Evolutionary conservation across 2,797 vertebrate species (phyloP).

Genomic region (Galaxias olidus): DNA sequence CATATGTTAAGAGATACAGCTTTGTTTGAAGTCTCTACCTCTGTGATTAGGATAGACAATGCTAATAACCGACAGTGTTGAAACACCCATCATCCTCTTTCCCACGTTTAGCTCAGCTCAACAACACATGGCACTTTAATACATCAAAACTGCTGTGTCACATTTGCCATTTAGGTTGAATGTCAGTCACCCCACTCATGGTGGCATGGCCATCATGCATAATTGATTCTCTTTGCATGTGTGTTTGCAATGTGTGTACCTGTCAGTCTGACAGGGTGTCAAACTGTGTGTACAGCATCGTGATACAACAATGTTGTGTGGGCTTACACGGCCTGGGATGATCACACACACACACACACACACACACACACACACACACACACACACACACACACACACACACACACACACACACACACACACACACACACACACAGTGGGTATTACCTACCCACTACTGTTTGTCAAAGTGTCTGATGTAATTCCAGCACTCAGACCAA

Average conservation of each 20-base stretch:
- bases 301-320: conserved; percentile 24
- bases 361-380: not conserved
- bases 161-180: conserved; percentile 46
- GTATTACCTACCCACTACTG: no score
- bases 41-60: no score
- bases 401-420: conserved; percentile 4
- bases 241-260: conserved; percentile 37
- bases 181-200: conserved; percentile 33
- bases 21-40: no score
- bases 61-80: no score
- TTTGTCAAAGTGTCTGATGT: no score
- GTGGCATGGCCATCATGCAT: conserved; percentile 12
- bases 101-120: conserved; percentile 3
- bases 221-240: conserved; percentile 30
- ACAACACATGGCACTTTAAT: conserved; percentile 23
- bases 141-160: conserved; percentile 46
- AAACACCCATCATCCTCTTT: no score
- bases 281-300: conserved; percentile 18
- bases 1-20: no score
- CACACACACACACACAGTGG: not conserved
- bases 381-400: conserved; percentile 12
- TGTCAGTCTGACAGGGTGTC: conserved; percentile 19
- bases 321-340: conserved; percentile 22
- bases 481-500: no score
- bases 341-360: not conserved